Conservation (phyloP, 2,888 invertebrate species). For the Torymus tubicola region DNA sequence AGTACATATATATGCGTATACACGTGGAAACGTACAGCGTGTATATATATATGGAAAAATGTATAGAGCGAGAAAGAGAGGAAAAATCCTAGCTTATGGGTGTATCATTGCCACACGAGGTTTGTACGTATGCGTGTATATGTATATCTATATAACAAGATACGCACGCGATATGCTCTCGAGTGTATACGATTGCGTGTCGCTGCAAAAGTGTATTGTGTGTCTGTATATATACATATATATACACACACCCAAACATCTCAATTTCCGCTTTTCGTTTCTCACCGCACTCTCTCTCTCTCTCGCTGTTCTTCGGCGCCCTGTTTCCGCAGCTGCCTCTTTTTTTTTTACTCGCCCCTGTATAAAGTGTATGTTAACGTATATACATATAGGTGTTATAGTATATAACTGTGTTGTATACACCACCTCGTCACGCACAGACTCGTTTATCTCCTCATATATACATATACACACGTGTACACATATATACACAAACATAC, state of each 20-base stretch:
- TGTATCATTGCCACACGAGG: neutral
- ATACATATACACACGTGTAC: neutral
- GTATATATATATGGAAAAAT: neutral
- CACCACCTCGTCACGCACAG: conserved; percentile 20
- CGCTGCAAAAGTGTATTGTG: neutral
- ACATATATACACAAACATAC: neutral
- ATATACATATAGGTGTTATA: no score
- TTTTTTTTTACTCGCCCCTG: neutral
- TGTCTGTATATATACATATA: no score
- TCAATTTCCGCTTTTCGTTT: conserved; percentile 37
- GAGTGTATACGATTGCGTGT: conserved; percentile 24
- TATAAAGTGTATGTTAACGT: neutral
- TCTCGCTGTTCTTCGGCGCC: neutral
- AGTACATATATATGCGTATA: neutral
- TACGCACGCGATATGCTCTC: neutral
- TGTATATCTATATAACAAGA: neutral
- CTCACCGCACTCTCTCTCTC: no score
- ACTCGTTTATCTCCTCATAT: neutral
- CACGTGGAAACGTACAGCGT: neutral
- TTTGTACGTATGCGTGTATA: neutral
- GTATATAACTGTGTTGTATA: no score
- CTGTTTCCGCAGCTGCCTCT: neutral
- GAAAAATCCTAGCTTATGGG: conserved; percentile 12
- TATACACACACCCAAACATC: conserved; percentile 17
- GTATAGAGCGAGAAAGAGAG: no score